A percentile compares a stretch with the other conserved stretches of the same genome.
phyloP scores from a whole-genome alignment of 2,888 invertebrate species.

The Prosapia bicincta region DNA sequence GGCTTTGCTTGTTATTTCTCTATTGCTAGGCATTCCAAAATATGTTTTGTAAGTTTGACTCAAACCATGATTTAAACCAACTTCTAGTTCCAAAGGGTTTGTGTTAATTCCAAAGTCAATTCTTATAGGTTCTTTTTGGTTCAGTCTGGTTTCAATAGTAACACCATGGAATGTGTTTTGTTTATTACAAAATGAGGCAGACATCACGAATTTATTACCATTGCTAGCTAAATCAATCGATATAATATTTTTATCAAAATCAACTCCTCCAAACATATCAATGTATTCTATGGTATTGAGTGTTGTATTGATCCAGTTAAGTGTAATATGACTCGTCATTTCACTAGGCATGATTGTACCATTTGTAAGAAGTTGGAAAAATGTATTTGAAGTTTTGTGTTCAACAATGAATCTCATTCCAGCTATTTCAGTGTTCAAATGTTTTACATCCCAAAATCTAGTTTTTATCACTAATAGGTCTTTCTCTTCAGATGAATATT shows the following conservation, averaged over 20 bases:
- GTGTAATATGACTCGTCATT: not conserved
- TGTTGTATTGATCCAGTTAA: not conserved
- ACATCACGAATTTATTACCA: constrained; percentile 10
- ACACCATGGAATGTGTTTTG: constrained; percentile 15
- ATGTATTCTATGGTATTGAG: not conserved
- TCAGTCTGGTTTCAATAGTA: constrained; percentile 25
- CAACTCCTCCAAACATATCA: constrained; percentile 10
- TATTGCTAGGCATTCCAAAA: constrained; percentile 41
- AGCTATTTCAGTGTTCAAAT: not conserved
- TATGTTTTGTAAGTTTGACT: constrained; percentile 34
- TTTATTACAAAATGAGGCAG: constrained; percentile 16
- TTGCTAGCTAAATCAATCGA: constrained; percentile 10
- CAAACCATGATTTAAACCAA: constrained; percentile 32
- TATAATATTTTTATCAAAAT: not conserved
- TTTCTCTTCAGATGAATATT: constrained; percentile 8
- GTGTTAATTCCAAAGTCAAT: constrained; percentile 31
- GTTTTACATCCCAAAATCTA: not conserved
- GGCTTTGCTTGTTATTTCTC: constrained; percentile 39
- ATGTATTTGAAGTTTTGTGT: constrained; percentile 8
- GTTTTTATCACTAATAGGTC: constrained; percentile 2
- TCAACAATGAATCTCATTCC: constrained; percentile 5
- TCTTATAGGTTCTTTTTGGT: constrained; percentile 35
- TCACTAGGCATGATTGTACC: not conserved
- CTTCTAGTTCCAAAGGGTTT: constrained; percentile 31
- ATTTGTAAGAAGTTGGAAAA: constrained; percentile 6